Conservation (phyloP, 2,113 vertebrate species). For the Dromaius novaehollandiae region DNA sequence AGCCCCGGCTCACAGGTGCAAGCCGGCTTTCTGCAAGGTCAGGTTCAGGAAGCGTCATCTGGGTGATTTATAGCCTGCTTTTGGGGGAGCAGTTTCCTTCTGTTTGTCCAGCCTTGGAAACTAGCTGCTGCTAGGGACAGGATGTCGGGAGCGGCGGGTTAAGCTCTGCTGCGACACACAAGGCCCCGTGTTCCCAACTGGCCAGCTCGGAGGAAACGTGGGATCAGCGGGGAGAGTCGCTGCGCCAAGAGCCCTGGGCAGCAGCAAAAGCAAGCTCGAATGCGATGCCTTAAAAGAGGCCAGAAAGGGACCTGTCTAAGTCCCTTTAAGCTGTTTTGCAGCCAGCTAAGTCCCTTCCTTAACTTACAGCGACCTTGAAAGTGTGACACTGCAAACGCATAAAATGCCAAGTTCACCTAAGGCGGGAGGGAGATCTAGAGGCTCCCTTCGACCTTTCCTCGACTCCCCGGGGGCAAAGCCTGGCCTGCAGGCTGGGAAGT, state of each 20-base stretch:
- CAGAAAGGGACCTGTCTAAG: neutral
- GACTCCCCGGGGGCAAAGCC: neutral
- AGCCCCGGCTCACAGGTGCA: neutral
- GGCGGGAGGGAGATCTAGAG: neutral
- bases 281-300: neutral
- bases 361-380: neutral
- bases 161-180: neutral
- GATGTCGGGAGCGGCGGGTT: neutral
- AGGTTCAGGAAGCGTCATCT: neutral
- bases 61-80: neutral
- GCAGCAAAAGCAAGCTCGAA: neutral
- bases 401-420: neutral
- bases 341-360: neutral
- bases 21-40: neutral
- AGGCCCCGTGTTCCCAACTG: neutral
- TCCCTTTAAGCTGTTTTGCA: neutral
- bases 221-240: neutral
- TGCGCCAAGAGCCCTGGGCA: too few relatives aligned
- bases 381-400: neutral
- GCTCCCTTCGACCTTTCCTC: neutral
- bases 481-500: rapidly evolving
- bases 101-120: neutral
- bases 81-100: neutral
- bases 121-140: neutral
- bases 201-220: neutral